Conservation (phyloP, 2,113 vertebrate species). For the Callipepla californica region DNA sequence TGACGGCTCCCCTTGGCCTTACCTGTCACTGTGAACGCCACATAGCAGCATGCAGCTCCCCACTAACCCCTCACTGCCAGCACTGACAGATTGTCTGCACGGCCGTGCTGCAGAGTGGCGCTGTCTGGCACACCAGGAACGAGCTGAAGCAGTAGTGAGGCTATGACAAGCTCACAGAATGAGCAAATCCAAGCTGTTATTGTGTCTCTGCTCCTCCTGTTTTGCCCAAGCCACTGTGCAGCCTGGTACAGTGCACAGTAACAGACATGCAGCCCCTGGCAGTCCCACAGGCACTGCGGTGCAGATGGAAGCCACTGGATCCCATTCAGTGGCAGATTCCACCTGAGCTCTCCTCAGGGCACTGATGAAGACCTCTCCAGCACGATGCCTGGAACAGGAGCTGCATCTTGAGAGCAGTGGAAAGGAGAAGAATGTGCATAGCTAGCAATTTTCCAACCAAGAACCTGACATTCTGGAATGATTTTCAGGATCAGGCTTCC, state of each 20-base stretch:
- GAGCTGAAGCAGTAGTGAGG: neutral
- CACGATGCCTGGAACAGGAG: neutral
- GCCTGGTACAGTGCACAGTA: neutral
- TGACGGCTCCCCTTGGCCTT: neutral
- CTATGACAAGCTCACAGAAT: neutral
- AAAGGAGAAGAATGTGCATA: rapidly evolving
- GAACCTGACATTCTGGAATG: neutral
- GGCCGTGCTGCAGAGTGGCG: neutral
- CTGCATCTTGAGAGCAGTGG: neutral
- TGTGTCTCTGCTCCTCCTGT: neutral
- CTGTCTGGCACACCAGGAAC: neutral
- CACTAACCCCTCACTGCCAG: neutral
- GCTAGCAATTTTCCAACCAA: neutral
- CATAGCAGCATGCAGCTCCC: neutral
- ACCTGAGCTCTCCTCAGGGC: neutral
- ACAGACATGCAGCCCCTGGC: neutral
- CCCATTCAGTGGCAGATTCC: neutral
- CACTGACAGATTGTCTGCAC: neutral
- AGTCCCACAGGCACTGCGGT: neutral
- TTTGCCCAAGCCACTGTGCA: neutral
- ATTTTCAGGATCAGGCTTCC: neutral
- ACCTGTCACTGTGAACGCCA: neutral
- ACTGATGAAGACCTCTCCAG: neutral
- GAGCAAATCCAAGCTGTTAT: neutral
- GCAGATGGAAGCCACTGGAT: neutral